Base-by-base conservation (phyloP, 1,140 invertebrate species). In the Drosophila mayri region DNA sequence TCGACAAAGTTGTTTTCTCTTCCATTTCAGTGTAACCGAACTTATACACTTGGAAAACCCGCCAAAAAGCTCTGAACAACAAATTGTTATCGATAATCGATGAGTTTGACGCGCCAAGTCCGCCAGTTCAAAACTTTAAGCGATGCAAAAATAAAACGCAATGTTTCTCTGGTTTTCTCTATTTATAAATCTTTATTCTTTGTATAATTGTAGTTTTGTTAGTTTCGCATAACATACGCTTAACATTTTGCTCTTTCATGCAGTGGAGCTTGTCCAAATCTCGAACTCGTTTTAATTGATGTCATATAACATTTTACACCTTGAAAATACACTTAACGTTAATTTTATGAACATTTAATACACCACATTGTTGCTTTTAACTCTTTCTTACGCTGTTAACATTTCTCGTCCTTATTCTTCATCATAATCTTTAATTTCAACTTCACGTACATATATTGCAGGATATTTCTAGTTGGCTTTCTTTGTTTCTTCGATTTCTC, bases 141-240 rank as follows among this genome's bases (percentile, higher is more conserved):
- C 1, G 8, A 9, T 28, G 0, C 0, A 28, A 9, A 6, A 14
- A 14, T 4, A 41, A 20, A 41, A 40, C 11, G 8, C 12, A 37
- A 10, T 4, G 4, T 18, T 18, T 20, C 20, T 54, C 50, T 37
- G 49, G 30, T 55, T 55, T 81, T 79, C 62, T 77, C 83, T 87
- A 87, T 87, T 87, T 88, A 87, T 87, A 87, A 88, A 88, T 87
- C 54, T 87, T 79, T 87, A 84, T 88, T 87, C 80, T 87, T 87
- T 87, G 83, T 87, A 87, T 87, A 88, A 88, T 87, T 88, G 76
- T 88, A 87, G 85, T 87, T 87, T 81, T 72, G 73, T 87, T 87
- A 87, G 84, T 86, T 88, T 87, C 77, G 80, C 84, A 83, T 88
- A 87, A 87, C 83, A 87, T 87, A 88, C 80, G 81, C 80, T 81